Base-by-base conservation (phyloP, 2,113 vertebrate species). In the Pterocles burchelli region DNA sequence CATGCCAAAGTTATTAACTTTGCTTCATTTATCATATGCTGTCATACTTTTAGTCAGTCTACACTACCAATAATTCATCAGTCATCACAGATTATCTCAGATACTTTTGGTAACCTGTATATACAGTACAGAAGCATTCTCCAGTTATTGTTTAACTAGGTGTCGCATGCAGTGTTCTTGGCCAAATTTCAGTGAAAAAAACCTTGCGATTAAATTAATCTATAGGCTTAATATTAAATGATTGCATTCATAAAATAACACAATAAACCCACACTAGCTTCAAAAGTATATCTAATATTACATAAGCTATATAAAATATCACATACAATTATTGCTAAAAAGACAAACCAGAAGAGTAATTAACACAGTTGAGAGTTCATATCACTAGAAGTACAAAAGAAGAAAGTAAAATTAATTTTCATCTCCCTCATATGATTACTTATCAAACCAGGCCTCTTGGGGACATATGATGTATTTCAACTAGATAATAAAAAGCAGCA, bases 391-490 rank as follows among this genome's bases (percentile, higher is more conserved):
- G 74, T 71, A 85, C 25, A 61, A 96, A 94, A 94, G 36, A 43
- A 92, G 83, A 92, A 95, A 94, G 62, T 63, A 88, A 91, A 94
- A 86, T 96, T 93, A 92, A 97, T 83, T 96, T 96, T 94, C 93
- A 45, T 93, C 46, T 93, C 19, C 24, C 52, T 95, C 65, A 65
- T 73, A 95, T 78, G 73, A 63, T 70, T 78, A 95, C 89, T 59
- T 94, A 93, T 88, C 91, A 92, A 70, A 88, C 36, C 46, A 75
- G 43, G 67, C 73, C 91, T 96, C 88, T 41, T 65, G 74, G 88
- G 87, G 86, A 88, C 34, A 54, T n/a, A 86, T 68, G 63, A 95
- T 93, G 21, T 74, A 91, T 96, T 97, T 93, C 95, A 95, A 94
- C 71, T 17, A 94, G 76, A 41, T 31, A 89, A 91, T 94, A 90